phyloP scores from a whole-genome alignment of 2,888 invertebrate species.

The Melanostoma scalare region DNA sequence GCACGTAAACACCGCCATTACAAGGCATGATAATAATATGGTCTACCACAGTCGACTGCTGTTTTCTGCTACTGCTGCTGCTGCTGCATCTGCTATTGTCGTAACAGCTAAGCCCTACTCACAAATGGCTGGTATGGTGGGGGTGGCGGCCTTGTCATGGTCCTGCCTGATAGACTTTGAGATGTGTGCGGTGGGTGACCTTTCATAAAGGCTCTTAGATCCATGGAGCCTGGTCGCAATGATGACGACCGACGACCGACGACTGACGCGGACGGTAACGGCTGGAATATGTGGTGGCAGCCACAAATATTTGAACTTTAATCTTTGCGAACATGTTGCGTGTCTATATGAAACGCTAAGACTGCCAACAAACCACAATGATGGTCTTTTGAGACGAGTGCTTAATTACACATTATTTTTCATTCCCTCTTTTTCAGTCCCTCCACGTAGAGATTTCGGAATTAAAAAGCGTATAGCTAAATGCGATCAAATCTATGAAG shows the following conservation, averaged over 20 bases:
- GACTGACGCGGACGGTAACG: constrained; percentile 27
- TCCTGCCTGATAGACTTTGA: constrained; percentile 54
- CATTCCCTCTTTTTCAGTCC: background rate
- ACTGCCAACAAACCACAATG: constrained; percentile 27
- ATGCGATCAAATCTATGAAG: no score
- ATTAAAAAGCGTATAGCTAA: background rate
- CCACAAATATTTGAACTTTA: constrained; percentile 67
- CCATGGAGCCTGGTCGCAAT: constrained; percentile 2
- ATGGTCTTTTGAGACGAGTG: constrained; percentile 25
- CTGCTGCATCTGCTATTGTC: background rate
- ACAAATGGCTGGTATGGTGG: constrained; percentile 18
- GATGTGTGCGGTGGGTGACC: constrained; percentile 49
- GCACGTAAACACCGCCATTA: constrained; percentile 69
- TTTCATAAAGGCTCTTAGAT: constrained; percentile 46
- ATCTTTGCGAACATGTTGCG: constrained; percentile 63
- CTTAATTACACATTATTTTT: constrained; percentile 47
- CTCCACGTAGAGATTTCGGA: background rate
- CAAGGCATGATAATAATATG: constrained; percentile 64
- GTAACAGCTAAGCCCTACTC: background rate
- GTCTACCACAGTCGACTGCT: constrained; percentile 54
- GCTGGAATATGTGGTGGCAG: constrained; percentile 46
- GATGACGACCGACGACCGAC: background rate
- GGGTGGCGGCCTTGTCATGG: constrained; percentile 2
- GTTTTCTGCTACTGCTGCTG: constrained; percentile 22
- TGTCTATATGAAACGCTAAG: constrained; percentile 32